phyloP scores from a whole-genome alignment of 2,113 vertebrate species.

The Tragulus kanchil region DNA sequence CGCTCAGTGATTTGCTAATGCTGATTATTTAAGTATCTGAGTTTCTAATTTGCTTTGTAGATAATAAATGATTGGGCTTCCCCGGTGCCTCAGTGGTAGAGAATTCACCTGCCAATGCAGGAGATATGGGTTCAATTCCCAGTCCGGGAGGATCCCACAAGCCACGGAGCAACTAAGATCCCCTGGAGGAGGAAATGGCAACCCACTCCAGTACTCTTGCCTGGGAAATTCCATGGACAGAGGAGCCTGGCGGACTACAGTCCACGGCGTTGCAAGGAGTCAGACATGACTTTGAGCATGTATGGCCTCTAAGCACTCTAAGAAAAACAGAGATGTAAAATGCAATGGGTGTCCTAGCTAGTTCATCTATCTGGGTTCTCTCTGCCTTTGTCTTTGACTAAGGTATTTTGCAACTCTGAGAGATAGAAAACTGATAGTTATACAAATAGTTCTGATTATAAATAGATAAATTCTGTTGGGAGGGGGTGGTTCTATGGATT shows the following conservation, averaged over 20 bases:
- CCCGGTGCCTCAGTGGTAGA: not conserved
- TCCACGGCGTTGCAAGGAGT: not conserved
- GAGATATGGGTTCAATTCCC: not conserved
- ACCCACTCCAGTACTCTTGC: not conserved
- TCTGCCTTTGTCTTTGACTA: not conserved
- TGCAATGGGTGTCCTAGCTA: not conserved
- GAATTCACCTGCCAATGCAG: not conserved
- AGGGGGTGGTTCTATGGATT: not conserved
- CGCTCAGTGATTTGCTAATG: not conserved
- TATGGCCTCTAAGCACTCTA: not conserved
- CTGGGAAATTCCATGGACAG: not conserved
- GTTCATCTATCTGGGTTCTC: not conserved
- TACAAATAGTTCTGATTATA: not conserved
- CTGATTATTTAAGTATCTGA: not conserved
- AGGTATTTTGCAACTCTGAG: not conserved
- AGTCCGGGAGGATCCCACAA: not conserved
- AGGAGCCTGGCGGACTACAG: not conserved
- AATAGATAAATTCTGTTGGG: not conserved
- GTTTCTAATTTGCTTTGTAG: slow-evolving; percentile 14
- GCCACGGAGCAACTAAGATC: not conserved
- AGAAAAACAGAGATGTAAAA: not conserved
- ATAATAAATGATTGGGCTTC: not conserved
- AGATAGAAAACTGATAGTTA: not conserved
- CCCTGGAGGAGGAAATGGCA: not conserved
- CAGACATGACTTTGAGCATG: not conserved